Conservation (phyloP, 2,113 vertebrate species). For the Laticauda colubrina region DNA sequence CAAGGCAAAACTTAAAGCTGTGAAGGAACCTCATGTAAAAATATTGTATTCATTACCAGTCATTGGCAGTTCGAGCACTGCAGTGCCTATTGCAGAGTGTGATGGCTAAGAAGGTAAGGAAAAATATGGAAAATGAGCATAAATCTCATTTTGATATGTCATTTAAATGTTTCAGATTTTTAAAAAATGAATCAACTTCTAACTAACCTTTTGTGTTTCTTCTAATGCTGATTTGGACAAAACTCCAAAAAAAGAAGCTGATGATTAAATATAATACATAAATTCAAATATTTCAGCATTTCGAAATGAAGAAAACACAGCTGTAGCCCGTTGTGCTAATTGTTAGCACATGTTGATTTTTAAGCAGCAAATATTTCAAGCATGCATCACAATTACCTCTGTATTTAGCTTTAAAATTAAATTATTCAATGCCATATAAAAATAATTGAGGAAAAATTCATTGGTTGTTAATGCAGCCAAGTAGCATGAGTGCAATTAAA, state of each 20-base stretch:
- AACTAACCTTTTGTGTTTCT: background rate
- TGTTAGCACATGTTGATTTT: background rate
- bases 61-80: background rate
- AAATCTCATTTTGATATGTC: background rate
- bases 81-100: rapidly evolving
- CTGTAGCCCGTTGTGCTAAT: background rate
- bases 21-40: slow-evolving; percentile 33
- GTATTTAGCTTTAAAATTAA: slow-evolving; percentile 1
- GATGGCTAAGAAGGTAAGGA: background rate
- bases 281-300: slow-evolving; percentile 13
- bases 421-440: background rate
- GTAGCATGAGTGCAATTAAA: background rate
- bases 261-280: background rate
- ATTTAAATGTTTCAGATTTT: background rate
- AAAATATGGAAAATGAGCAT: background rate
- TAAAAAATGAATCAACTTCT: background rate
- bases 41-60: slow-evolving; percentile 15
- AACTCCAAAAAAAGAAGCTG: background rate
- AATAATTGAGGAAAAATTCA: background rate
- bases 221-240: background rate
- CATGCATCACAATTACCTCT: slow-evolving; percentile 5
- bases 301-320: slow-evolving; percentile 5
- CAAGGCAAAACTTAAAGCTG: slow-evolving; percentile 37
- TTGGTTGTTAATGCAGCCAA: background rate
- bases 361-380: background rate